Percentiles rank a stretch among this genome's conserved stretches.
Evolutionary conservation across 1,140 invertebrate genomes (phyloP).

Genomic region (Calephelis nemesis): DNA sequence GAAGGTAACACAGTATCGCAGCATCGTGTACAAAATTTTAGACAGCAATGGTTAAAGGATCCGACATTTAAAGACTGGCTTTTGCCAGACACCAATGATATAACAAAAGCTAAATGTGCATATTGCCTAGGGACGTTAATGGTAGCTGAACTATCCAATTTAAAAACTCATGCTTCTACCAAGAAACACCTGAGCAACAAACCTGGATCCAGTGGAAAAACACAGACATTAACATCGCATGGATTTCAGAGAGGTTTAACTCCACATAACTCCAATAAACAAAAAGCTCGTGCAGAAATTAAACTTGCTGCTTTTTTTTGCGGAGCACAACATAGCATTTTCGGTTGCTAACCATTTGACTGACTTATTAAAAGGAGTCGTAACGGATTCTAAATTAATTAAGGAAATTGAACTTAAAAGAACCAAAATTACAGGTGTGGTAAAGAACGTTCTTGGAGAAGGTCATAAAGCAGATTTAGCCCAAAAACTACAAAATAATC

Average conservation of each 20-base stretch:
- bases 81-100: neutral
- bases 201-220: neutral
- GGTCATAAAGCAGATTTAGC: no score
- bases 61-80: no score
- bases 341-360: no score
- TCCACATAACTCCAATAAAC: slow-evolving; percentile 1
- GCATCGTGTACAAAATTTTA: no score
- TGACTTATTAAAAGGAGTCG: neutral
- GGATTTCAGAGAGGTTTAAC: neutral
- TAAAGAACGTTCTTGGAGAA: neutral
- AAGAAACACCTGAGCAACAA: neutral
- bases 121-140: neutral
- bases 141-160: no score
- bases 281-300: no score
- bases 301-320: neutral
- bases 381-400: neutral
- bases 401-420: no score
- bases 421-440: no score
- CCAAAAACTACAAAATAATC: neutral
- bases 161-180: no score
- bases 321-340: neutral
- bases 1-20: no score
- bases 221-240: no score
- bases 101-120: slow-evolving; percentile 3
- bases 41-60: no score